These are phyloP conservation scores for Xylocampa areola DNA, from an alignment of 2,888 invertebrate species.

Conservation along the genomic window DNA sequence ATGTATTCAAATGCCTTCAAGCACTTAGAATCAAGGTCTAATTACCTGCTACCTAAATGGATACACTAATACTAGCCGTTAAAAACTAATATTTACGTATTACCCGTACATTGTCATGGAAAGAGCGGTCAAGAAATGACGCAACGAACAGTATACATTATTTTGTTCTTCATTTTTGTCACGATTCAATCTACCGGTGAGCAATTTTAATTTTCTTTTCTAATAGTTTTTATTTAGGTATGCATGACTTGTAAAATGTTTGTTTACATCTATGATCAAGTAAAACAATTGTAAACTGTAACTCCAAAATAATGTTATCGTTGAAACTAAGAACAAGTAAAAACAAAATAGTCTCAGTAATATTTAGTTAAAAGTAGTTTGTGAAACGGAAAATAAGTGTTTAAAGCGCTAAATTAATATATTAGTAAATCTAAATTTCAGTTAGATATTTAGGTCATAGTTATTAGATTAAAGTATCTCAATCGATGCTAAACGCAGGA, in stretches of 20 bases:
- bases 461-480: not conserved
- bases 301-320: too few relatives aligned
- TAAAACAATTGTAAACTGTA: not conserved
- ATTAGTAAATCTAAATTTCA: too few relatives aligned
- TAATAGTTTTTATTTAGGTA: too few relatives aligned
- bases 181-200: constrained; percentile 42
- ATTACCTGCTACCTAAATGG: constrained; percentile 12
- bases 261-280: not conserved
- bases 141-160: constrained; percentile 34
- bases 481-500: too few relatives aligned
- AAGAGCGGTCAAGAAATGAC: constrained; percentile 50
- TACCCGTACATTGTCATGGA: constrained; percentile 21
- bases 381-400: too few relatives aligned
- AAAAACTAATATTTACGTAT: constrained; percentile 21
- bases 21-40: constrained; percentile 1
- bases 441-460: too few relatives aligned
- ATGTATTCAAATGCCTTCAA: constrained; percentile 3
- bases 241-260: too few relatives aligned
- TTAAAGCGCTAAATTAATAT: too few relatives aligned
- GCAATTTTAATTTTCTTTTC: constrained; percentile 1
- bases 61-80: constrained; percentile 18
- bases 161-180: constrained; percentile 36
- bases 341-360: too few relatives aligned
- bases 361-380: too few relatives aligned
- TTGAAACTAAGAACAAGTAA: too few relatives aligned